Evolutionary conservation across 2,888 invertebrate genomes (phyloP).

Genomic region (Dryomyza anilis): DNA sequence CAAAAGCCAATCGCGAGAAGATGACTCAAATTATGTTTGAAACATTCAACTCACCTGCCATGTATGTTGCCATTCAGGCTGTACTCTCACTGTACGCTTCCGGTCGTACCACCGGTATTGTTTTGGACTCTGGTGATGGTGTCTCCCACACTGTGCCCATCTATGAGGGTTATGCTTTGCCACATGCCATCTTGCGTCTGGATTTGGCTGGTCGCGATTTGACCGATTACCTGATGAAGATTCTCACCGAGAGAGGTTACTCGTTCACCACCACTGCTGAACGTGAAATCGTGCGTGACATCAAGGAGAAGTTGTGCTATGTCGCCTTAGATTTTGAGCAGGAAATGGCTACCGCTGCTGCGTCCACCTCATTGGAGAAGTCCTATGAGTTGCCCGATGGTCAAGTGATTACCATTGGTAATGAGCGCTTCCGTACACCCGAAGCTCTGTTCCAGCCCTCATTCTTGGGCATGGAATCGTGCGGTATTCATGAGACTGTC

Average conservation of each 20-base stretch:
- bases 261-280: conserved; percentile 92
- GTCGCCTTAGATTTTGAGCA: conserved; percentile 91
- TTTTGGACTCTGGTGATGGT: conserved; percentile 94
- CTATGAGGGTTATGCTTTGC: conserved; percentile 91
- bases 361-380: conserved; percentile 91
- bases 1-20: conserved; percentile 89
- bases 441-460: conserved; percentile 94
- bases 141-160: conserved; percentile 96
- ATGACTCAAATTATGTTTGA: conserved; percentile 95
- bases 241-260: conserved; percentile 89
- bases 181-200: conserved; percentile 91
- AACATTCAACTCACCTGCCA: conserved; percentile 91
- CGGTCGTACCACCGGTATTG: conserved; percentile 96
- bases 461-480: conserved; percentile 82
- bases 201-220: conserved; percentile 92
- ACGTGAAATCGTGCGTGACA: conserved; percentile 92
- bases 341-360: conserved; percentile 93
- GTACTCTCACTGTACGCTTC: conserved; percentile 92
- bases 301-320: conserved; percentile 93
- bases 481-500: conserved; percentile 91
- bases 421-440: conserved; percentile 93
- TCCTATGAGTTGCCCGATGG: conserved; percentile 95
- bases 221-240: conserved; percentile 94
- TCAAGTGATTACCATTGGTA: conserved; percentile 90
- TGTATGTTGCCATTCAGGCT: conserved; percentile 95